These are phyloP conservation scores for Lamprologus tigripictilis DNA, from an alignment of 2,113 vertebrate genomes.

Conservation along the genomic window DNA sequence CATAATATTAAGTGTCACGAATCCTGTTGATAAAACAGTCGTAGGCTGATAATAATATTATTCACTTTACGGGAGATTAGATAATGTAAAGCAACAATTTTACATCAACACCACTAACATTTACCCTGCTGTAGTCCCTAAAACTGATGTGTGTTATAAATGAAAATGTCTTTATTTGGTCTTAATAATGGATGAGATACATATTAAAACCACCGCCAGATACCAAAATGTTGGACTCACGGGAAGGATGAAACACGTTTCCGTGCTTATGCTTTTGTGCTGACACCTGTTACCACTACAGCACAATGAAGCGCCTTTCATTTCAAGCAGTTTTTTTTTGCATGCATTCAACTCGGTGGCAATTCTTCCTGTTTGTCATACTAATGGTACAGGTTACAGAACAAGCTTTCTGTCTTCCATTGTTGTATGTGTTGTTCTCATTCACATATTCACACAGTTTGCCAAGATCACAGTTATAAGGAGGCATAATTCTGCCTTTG, in stretches of 20 bases:
- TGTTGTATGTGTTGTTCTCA: neutral
- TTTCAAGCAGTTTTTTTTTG: neutral
- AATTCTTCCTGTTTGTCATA: neutral
- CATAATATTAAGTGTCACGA: neutral
- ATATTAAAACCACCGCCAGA: neutral
- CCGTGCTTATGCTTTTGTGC: neutral
- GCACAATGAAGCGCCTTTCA: neutral
- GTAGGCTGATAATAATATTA: neutral
- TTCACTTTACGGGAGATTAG: neutral
- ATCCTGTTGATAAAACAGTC: neutral
- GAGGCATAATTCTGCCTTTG: neutral
- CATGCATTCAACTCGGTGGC: neutral
- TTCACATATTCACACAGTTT: neutral
- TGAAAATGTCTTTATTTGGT: neutral
- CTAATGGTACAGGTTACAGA: neutral
- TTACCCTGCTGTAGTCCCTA: neutral
- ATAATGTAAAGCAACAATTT: neutral
- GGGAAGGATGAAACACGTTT: neutral
- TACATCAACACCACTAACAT: neutral
- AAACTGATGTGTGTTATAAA: neutral
- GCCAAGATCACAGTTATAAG: neutral
- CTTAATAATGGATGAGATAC: neutral
- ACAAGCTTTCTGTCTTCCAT: neutral
- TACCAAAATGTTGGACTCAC: neutral
- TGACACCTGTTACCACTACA: constrained; percentile 14